Percentiles rank a stretch among this genome's conserved stretches.
Evolutionary conservation across 2,888 invertebrate genomes (phyloP).

Genomic region (Nebria brevicollis): DNA sequence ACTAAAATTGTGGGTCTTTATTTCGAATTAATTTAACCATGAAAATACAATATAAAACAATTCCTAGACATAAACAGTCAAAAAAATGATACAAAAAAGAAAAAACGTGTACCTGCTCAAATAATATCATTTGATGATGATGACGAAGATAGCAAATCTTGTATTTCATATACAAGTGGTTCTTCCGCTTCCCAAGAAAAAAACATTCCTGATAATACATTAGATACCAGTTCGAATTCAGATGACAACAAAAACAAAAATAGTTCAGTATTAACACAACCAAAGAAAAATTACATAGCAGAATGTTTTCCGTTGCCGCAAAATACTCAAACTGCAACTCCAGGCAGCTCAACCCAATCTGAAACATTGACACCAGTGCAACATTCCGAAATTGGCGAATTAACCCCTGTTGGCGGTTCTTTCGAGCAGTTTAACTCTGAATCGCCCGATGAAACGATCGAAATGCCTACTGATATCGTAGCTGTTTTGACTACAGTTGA

Average conservation of each 20-base stretch:
- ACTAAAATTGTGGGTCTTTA: background rate
- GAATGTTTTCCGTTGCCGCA: constrained; percentile 32
- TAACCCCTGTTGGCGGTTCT: constrained; percentile 63
- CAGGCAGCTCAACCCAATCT: constrained; percentile 41
- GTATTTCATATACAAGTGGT: constrained; percentile 53
- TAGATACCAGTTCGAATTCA: constrained; percentile 46
- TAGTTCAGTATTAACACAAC: constrained; percentile 38
- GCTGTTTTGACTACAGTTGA: constrained; percentile 60
- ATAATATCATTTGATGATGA: constrained; percentile 77
- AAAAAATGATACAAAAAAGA: constrained; percentile 63
- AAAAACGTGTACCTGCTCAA: constrained; percentile 68
- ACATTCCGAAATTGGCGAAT: constrained; percentile 62
- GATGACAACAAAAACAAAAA: constrained; percentile 24
- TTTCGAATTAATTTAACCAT: background rate
- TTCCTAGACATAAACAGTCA: constrained; percentile 35
- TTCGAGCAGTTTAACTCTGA: constrained; percentile 54
- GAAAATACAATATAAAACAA: background rate
- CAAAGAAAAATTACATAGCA: constrained; percentile 42
- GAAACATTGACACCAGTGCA: constrained; percentile 65
- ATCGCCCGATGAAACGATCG: constrained; percentile 57
- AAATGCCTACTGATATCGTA: constrained; percentile 60
- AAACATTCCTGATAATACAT: constrained; percentile 48
- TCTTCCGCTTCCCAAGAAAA: constrained; percentile 46
- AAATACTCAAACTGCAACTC: constrained; percentile 43
- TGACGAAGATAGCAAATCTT: constrained; percentile 59